Base-by-base conservation (phyloP, 2,888 invertebrate genomes). In the Caenorhabditis auriculariae region DNA sequence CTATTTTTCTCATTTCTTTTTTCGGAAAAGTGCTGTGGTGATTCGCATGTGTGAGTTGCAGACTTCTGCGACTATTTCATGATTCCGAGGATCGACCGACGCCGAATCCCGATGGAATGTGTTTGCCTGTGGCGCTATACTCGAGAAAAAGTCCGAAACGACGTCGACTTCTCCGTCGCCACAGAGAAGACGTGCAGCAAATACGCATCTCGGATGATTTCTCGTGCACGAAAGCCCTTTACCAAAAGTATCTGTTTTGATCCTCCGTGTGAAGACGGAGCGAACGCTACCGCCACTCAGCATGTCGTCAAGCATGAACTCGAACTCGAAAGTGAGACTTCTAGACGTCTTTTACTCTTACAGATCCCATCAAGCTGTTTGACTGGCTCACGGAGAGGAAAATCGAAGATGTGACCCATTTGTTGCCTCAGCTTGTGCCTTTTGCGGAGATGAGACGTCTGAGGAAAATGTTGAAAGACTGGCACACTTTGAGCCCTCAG, bases 11-110 rank as follows among this genome's bases (percentile, higher is more conserved):
- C 15, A 17, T 49, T 17, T n/a, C 19, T 38, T 23, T 19, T 27
- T 3, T 26, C 32, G 32, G 7, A 41, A 41, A 19, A 9, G 53
- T 58, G 52, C 48, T 44, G 48, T 47, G 17, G 19, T 32, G 26
- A 19, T 42, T 24, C 7, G 46, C 24, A 38, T 54, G 48, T 35
- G 49, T 48, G 52, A 37, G 28, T 57, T 76, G 19, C 71, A 80
- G 80, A 80, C 56, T 77, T 74, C 53, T 80, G 80, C 57, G 78
- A 78, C 55, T 78, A 70, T 54, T 80, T 69, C 48, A 54, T 75
- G 23, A 60, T 72, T 43, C 66, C 49, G 26, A 46, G 55, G 9
- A 52, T 66, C 21, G 54, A 48, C 4, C 53, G 54, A 2, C 23
- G 43, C 12, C 44, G 50, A 6, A 66, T 76, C 3, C 76, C 80